Conservation (phyloP, 2,113 vertebrate species). For the Lophotis ruficrista region DNA sequence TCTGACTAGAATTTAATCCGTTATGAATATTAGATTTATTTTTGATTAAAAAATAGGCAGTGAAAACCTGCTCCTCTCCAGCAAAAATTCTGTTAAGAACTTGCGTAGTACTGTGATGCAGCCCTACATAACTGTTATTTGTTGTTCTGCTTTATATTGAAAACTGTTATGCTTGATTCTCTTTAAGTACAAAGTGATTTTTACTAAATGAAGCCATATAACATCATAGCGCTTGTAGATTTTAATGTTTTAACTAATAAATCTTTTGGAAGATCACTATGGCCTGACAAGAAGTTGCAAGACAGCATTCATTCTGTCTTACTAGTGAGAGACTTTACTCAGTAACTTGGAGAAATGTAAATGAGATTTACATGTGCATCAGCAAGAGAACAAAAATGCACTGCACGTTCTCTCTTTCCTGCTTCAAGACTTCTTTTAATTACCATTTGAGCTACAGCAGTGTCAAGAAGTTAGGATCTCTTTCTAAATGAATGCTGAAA, state of each 20-base stretch:
- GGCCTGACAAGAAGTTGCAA: neutral
- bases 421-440: slow-evolving; percentile 18
- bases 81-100: neutral
- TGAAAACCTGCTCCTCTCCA: neutral
- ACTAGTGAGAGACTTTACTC: neutral
- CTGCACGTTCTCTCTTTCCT: neutral
- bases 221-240: neutral
- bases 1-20: neutral
- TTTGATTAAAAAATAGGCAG: neutral
- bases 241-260: neutral
- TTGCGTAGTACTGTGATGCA: neutral
- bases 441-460: slow-evolving; percentile 16
- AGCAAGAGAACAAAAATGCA: slow-evolving; percentile 28
- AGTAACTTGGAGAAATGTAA: neutral
- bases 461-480: slow-evolving; percentile 35
- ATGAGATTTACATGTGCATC: slow-evolving; percentile 1
- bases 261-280: neutral
- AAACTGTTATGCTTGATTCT: neutral
- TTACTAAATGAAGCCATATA: neutral
- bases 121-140: neutral
- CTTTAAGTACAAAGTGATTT: neutral
- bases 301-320: neutral
- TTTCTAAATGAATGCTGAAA: slow-evolving; percentile 41
- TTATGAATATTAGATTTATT: neutral
- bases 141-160: neutral